Base-by-base conservation (phyloP, 2,113 vertebrate species). In the Rhea pennata region DNA sequence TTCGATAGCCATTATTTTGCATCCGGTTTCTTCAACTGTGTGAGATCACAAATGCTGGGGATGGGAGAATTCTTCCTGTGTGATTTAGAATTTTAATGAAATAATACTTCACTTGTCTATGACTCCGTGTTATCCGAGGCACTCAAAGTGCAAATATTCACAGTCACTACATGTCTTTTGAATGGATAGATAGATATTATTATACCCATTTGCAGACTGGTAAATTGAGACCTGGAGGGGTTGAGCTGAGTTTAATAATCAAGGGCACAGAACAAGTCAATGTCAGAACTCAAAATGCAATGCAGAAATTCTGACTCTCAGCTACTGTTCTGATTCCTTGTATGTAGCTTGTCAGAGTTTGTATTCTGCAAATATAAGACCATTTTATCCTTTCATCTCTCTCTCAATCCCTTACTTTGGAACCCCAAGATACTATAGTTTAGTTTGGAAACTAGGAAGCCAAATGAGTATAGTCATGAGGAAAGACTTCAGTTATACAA, bases 401-500 rank as follows among this genome's bases (percentile, higher is more conserved):
- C 70, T 94, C 80, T 87, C 44, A 80, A 7, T 72, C 8, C 44
- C 73, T 88, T 94, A 88, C 97, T 98, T 97, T 98, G 97, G 96
- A 98, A 96, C 94, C 97, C 95, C 13, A 84, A 95, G 97, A 98
- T 97, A 97, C 97, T 96, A 94, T 98, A 97, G 97, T 97, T 98
- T 98, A 98, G 97, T 98, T 98, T 98, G 95, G 97, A 98, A 98
- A 98, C 95, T 97, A 93, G 97, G 97, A 98, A 98, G 98, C 98
- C 98, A 98, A 98, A 98, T 97, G 97, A 97, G 97, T 98, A 98
- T 98, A 98, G 98, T 98, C 97, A 98, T 97, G 96, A 98, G 98
- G 98, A 98, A 98, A 98, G 98, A 98, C 98, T 98, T 98, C 98
- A 98, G 98, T 98, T 98, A 98, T 98, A 98, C 98, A 98, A 98